phyloP scores from a whole-genome alignment of 2,113 vertebrate genomes.

The Tylochromis polylepis region DNA sequence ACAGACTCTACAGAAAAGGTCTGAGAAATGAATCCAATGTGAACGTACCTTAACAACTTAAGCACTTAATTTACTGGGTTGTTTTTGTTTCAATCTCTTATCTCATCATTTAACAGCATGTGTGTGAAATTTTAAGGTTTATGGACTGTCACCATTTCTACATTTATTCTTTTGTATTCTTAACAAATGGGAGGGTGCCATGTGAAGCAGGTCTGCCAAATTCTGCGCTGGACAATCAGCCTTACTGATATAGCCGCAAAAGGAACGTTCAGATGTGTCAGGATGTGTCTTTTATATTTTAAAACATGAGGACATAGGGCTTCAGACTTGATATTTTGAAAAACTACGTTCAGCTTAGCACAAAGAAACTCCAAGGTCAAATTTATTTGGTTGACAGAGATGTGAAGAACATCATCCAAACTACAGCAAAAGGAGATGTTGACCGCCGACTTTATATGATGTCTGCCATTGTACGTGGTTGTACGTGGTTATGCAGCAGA shows the following conservation, averaged over 20 bases:
- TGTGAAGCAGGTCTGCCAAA: background rate
- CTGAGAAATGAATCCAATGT: background rate
- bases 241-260: background rate
- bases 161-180: background rate
- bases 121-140: rapidly evolving
- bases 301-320: background rate
- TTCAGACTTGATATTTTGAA: background rate
- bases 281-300: background rate
- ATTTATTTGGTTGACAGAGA: background rate
- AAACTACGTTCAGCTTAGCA: too few relatives aligned
- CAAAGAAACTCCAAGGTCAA: background rate
- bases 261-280: background rate
- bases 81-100: background rate
- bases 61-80: background rate
- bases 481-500: too few relatives aligned
- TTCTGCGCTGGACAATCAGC: background rate
- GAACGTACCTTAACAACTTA: background rate
- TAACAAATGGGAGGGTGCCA: background rate
- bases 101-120: background rate
- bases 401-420: too few relatives aligned
- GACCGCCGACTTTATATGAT: too few relatives aligned
- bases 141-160: background rate
- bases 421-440: too few relatives aligned
- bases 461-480: too few relatives aligned
- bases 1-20: background rate